These are phyloP conservation scores for Trogon surrucura DNA, from an alignment of 2,113 vertebrate genomes.

Conservation along the genomic window DNA sequence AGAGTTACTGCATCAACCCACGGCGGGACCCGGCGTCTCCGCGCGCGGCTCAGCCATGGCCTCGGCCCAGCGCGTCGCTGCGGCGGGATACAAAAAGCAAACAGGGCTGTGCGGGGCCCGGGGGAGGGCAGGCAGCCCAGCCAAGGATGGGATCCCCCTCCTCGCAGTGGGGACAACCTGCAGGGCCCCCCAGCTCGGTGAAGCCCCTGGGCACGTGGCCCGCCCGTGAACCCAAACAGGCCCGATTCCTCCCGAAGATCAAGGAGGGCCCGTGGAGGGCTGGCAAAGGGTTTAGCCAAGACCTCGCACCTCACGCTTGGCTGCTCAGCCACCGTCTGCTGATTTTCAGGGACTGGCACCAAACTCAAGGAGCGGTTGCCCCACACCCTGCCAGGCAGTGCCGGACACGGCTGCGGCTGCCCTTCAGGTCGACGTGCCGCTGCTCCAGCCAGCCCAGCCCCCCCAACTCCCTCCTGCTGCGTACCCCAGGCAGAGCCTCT, in stretches of 20 bases:
- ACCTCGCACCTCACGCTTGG: accelerated
- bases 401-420: neutral
- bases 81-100: neutral
- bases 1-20: neutral
- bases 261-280: accelerated
- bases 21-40: neutral
- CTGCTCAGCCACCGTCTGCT: neutral
- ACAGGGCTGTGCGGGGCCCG: neutral
- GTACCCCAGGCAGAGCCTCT: neutral
- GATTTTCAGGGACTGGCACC: neutral
- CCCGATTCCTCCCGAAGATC: too few species aligned
- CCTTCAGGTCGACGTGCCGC: too few species aligned
- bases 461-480: too few species aligned
- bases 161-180: accelerated
- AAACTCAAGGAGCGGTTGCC: neutral
- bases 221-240: too few species aligned
- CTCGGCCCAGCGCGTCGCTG: neutral
- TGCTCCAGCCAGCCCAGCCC: too few species aligned
- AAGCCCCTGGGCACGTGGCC: neutral
- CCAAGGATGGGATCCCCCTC: neutral
- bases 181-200: too few species aligned
- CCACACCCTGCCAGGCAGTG: neutral
- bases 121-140: neutral
- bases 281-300: neutral
- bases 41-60: accelerated